phyloP scores from a whole-genome alignment of 2,888 invertebrate genomes.

The Acronicta leporina region DNA sequence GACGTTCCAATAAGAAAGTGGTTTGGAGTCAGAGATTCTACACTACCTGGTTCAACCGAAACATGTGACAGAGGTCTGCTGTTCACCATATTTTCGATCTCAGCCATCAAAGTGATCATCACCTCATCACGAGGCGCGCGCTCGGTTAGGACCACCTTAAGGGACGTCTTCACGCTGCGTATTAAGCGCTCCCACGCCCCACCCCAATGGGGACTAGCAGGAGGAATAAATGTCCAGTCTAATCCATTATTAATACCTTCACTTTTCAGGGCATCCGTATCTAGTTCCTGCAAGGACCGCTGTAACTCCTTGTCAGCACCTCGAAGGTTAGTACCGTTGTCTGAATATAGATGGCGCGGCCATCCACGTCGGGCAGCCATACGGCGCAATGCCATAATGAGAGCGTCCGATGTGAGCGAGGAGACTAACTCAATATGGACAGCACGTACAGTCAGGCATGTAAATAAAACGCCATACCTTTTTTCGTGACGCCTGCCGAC shows the following conservation, averaged over 20 bases:
- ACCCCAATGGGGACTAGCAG: not conserved
- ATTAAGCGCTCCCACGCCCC: conserved; percentile 6
- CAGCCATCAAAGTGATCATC: conserved; percentile 14
- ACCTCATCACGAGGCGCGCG: conserved; percentile 27
- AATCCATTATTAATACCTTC: conserved; percentile 13
- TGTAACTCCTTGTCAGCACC: conserved; percentile 20
- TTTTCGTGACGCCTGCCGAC: conserved; percentile 31
- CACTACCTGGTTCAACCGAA: conserved; percentile 10
- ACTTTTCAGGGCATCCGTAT: not conserved
- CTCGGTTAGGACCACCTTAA: conserved; percentile 19
- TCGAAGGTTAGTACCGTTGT: conserved; percentile 43
- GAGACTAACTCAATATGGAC: conserved; percentile 37
- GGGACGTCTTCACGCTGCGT: conserved; percentile 23
- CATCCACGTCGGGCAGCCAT: conserved; percentile 32
- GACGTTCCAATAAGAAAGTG: not conserved
- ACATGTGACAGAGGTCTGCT: conserved; percentile 32
- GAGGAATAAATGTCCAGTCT: conserved; percentile 7
- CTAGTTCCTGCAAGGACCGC: conserved; percentile 5
- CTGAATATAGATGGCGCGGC: conserved; percentile 31
- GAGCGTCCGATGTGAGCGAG: conserved; percentile 20
- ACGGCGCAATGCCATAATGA: conserved; percentile 38
- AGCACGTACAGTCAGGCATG: conserved; percentile 42
- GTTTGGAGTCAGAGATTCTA: not conserved
- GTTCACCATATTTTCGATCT: conserved; percentile 35
- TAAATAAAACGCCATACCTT: conserved; percentile 42